These are phyloP conservation scores for Ceryle rudis DNA, from an alignment of 2,797 vertebrate species.

Conservation along the genomic window DNA sequence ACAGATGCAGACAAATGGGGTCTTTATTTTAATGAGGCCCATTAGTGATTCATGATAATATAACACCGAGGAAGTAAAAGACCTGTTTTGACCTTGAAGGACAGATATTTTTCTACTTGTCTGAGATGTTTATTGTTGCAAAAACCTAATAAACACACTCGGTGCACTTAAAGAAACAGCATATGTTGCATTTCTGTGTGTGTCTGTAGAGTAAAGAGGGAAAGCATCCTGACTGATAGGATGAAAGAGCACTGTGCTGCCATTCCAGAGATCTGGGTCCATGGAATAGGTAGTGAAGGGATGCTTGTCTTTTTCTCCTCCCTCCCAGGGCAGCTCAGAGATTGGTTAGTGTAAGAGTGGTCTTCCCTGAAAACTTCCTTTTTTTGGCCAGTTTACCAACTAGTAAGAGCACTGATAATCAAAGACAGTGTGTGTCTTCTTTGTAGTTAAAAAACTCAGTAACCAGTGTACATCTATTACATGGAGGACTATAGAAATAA, in stretches of 20 bases:
- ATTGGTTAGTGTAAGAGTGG: neutral
- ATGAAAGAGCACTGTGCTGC: neutral
- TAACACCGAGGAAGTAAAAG: neutral
- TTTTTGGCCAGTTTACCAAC: neutral
- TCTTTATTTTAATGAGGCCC: conserved; percentile 36
- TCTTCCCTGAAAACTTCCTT: neutral
- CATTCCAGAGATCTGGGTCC: neutral
- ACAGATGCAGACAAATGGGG: neutral
- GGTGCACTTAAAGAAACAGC: neutral
- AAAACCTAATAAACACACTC: neutral
- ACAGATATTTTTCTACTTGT: neutral
- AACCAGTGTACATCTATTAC: neutral
- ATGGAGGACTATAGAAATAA: neutral
- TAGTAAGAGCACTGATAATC: neutral
- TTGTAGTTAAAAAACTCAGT: neutral
- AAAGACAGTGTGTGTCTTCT: neutral
- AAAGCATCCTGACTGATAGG: neutral
- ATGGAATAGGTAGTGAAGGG: neutral
- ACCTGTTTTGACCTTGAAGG: neutral
- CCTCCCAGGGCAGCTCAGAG: neutral
- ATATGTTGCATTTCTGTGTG: neutral
- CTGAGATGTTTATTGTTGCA: neutral
- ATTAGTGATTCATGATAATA: neutral
- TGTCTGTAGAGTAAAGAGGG: neutral
- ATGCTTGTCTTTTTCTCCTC: neutral